Conservation (phyloP, 2,888 invertebrate genomes). For the Polia nebulosa region DNA sequence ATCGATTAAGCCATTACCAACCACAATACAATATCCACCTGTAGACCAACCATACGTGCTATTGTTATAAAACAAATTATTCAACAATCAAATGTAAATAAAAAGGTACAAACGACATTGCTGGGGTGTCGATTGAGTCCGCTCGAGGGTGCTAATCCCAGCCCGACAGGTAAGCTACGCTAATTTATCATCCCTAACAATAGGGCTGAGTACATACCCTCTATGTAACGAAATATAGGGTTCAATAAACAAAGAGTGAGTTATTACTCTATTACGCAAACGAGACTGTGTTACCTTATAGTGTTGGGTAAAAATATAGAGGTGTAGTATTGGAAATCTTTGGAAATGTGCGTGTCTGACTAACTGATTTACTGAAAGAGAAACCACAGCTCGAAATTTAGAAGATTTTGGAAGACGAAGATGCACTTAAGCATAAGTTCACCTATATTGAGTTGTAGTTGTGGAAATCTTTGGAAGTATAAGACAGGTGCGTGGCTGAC, state of each 20-base stretch:
- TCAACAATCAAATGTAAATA: conserved; percentile 86
- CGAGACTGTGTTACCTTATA: conserved; percentile 13
- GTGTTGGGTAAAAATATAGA: conserved; percentile 2
- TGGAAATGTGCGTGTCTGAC: background rate
- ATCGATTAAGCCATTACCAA: conserved; percentile 46
- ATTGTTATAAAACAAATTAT: conserved; percentile 83
- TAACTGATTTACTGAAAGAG: background rate
- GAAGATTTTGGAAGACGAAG: too few relatives aligned
- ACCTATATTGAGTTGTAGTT: too few relatives aligned
- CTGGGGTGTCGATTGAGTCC: conserved; percentile 82
- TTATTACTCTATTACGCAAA: conserved; percentile 64
- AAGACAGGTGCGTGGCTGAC: background rate
- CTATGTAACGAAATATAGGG: conserved; percentile 79
- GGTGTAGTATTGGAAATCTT: background rate
- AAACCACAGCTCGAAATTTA: too few relatives aligned
- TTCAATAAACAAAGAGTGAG: conserved; percentile 78
- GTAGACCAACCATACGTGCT: conserved; percentile 50
- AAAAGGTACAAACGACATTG: conserved; percentile 80
- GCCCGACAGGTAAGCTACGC: conserved; percentile 87
- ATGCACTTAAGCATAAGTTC: background rate
- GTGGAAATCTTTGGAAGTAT: background rate
- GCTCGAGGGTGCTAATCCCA: conserved; percentile 84
- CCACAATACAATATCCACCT: conserved; percentile 46
- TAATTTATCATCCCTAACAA: conserved; percentile 90
- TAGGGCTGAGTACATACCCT: conserved; percentile 77